Evolutionary conservation across 2,113 vertebrate species (phyloP).

Genomic region (Platycercus adscitus): DNA sequence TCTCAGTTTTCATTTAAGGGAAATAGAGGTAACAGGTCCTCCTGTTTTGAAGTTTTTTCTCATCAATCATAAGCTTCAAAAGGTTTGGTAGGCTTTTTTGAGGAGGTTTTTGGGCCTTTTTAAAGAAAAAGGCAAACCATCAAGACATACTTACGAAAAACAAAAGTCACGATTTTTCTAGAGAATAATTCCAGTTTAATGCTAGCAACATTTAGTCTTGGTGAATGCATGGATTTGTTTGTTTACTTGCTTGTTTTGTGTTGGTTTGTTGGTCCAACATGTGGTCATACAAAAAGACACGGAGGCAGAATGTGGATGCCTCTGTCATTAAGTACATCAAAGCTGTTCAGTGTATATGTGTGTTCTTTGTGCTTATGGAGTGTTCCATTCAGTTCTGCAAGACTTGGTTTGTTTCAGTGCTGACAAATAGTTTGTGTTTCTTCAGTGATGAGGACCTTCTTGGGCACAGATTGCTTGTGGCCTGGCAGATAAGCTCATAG

Average conservation of each 20-base stretch:
- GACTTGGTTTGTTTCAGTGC: background rate
- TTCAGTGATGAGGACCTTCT: background rate
- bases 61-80: background rate
- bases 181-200: background rate
- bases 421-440: background rate
- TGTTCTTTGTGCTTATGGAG: background rate
- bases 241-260: background rate
- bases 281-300: background rate
- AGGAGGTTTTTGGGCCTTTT: background rate
- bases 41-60: background rate
- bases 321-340: rapidly evolving
- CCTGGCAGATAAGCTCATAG: background rate
- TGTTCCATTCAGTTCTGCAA: background rate
- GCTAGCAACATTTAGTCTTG: background rate
- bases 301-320: background rate
- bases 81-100: background rate
- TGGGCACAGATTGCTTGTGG: background rate
- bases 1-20: background rate
- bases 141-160: background rate
- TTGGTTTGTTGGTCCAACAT: rapidly evolving
- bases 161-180: background rate
- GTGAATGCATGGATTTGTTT: background rate
- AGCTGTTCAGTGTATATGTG: background rate
- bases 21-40: rapidly evolving
- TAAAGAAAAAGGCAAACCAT: background rate